Conservation (phyloP, 35 echinoderm and acorn worm species). For the Stichopus chloronotus region DNA sequence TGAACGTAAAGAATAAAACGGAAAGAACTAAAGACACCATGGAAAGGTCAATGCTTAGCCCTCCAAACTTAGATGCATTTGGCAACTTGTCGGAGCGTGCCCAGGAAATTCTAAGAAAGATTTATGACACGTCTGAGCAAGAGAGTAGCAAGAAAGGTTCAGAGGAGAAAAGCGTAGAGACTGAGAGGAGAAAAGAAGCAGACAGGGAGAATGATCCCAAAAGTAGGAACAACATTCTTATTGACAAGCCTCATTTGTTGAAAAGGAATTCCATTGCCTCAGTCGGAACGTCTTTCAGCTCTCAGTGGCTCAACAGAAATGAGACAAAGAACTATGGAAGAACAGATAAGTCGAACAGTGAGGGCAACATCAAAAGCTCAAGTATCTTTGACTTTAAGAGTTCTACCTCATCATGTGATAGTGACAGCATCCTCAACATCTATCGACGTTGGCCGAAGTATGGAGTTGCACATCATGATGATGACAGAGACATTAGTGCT, state of each 20-base stretch:
- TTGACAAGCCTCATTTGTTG: conserved; percentile 13
- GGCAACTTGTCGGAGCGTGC: conserved; percentile 80
- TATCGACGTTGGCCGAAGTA: background rate
- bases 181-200: background rate
- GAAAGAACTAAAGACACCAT: background rate
- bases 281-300: background rate
- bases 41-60: background rate
- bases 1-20: background rate
- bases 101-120: conserved; percentile 88
- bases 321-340: conserved; percentile 1
- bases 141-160: conserved; percentile 3
- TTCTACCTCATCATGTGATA: background rate
- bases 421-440: background rate
- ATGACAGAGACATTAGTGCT: background rate
- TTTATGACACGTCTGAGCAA: conserved; percentile 61
- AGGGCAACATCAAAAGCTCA: background rate
- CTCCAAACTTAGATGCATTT: conserved; percentile 72
- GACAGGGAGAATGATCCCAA: background rate
- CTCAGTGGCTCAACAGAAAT: background rate
- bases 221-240: background rate
- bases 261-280: conserved; percentile 49
- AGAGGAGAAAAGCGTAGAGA: background rate
- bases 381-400: background rate
- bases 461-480: background rate
- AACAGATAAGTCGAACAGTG: conserved; percentile 21